These are phyloP conservation scores for Anolis apletophallus DNA, from an alignment of 2,797 vertebrate genomes.

Conservation along the genomic window DNA sequence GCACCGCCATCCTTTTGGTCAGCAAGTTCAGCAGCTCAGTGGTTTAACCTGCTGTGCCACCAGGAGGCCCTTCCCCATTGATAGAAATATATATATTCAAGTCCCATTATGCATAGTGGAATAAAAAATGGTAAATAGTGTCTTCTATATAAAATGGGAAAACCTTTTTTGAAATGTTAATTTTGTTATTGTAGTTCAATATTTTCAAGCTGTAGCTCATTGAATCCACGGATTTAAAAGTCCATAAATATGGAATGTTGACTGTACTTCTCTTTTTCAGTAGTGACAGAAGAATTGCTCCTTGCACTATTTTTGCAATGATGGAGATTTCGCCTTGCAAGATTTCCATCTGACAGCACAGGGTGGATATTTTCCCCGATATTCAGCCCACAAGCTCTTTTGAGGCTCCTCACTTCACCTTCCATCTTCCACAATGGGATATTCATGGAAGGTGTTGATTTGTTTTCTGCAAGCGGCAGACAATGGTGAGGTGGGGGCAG, in stretches of 20 bases:
- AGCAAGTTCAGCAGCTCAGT: no score
- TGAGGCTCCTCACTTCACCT: slow-evolving; percentile 8
- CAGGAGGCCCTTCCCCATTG: no score
- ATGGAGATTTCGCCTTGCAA: not conserved
- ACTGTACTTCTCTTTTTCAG: slow-evolving; percentile 16
- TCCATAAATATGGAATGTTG: not conserved
- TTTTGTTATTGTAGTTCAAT: no score
- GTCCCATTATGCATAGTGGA: no score
- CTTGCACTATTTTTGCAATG: not conserved
- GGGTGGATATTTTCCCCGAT: slow-evolving; percentile 13
- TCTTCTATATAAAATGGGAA: no score
- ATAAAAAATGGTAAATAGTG: no score
- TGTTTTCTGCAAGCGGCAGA: slow-evolving; percentile 25
- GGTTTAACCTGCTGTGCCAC: no score
- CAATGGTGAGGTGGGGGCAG: not conserved
- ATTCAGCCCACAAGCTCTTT: slow-evolving; percentile 17
- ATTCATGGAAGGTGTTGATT: slow-evolving; percentile 5
- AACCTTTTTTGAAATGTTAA: no score
- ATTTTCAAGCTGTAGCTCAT: no score
- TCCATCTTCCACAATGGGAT: not conserved
- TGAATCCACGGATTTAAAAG: no score
- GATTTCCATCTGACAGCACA: not conserved
- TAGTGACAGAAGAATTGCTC: not conserved
- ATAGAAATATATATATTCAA: no score
- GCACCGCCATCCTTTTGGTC: no score